Conservation (phyloP, 1,140 invertebrate genomes). For the Drosophila tristis region DNA sequence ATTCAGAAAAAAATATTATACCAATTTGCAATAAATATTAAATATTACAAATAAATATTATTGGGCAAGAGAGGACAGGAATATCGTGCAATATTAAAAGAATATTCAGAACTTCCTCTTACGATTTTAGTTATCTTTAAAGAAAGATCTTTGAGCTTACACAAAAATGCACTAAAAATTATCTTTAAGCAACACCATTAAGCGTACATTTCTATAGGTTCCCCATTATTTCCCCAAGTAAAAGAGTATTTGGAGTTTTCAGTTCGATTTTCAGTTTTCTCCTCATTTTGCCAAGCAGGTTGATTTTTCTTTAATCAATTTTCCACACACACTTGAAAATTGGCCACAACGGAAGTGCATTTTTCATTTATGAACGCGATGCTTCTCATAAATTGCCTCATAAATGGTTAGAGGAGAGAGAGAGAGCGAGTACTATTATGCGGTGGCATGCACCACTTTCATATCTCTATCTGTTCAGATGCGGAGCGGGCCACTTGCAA, state of each 20-base stretch:
- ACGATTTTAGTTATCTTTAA: no score
- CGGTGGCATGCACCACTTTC: conserved; percentile 22
- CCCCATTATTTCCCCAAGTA: no score
- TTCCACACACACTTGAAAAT: conserved; percentile 16
- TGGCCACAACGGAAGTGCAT: conserved; percentile 41
- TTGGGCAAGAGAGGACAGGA: no score
- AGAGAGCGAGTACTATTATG: conserved; percentile 1
- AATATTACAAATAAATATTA: no score
- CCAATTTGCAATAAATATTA: no score
- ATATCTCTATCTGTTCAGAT: conserved; percentile 18
- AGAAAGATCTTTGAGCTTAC: no score
- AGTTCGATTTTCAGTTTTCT: neutral
- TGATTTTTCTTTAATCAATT: conserved; percentile 29
- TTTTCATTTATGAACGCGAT: conserved; percentile 18
- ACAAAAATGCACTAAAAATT: no score
- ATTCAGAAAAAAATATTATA: no score
- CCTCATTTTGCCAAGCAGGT: neutral
- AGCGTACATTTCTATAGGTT: no score
- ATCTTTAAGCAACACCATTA: no score
- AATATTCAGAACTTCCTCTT: no score
- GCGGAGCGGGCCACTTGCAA: conserved; percentile 30
- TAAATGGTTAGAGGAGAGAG: conserved; percentile 16
- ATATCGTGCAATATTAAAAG: neutral
- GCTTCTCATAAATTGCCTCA: conserved; percentile 16
- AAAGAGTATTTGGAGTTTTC: neutral